These are phyloP conservation scores for Aricia agestis DNA, from an alignment of 1,140 invertebrate species.

Conservation along the genomic window DNA sequence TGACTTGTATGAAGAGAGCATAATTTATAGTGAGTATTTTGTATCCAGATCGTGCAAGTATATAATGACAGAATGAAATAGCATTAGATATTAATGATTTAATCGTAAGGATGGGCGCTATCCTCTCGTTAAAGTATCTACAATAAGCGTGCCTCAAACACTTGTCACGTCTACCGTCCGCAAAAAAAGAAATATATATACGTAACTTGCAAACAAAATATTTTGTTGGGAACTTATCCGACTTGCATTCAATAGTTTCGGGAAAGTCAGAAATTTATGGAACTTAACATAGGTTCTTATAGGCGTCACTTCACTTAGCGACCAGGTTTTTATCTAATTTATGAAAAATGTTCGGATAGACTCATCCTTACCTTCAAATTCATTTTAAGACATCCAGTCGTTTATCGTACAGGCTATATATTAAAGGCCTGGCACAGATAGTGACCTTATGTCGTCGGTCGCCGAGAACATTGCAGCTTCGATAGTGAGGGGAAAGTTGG, in stretches of 20 bases:
- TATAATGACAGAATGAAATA: slow-evolving; percentile 51
- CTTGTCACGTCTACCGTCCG: no score
- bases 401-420: slow-evolving; percentile 66
- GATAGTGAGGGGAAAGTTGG: slow-evolving; percentile 34
- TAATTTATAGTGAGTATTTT: slow-evolving; percentile 18
- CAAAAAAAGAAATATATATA: no score
- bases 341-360: not conserved
- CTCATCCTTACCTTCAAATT: not conserved
- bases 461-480: slow-evolving; percentile 53
- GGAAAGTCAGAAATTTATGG: no score
- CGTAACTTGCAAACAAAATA: no score
- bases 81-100: slow-evolving; percentile 48
- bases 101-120: not conserved
- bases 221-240: no score
- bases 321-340: not conserved
- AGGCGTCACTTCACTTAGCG: no score
- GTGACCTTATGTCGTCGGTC: slow-evolving; percentile 70
- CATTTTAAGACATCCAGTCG: slow-evolving; percentile 3
- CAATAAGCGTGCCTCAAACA: no score
- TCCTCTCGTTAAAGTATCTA: no score
- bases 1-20: slow-evolving; percentile 6
- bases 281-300: no score
- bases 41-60: slow-evolving; percentile 19
- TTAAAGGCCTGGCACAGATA: slow-evolving; percentile 59
- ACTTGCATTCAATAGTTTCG: no score